Base-by-base conservation (phyloP, 53 echinoderm and acorn worm genomes). In the Hippasteria phrygiana region DNA sequence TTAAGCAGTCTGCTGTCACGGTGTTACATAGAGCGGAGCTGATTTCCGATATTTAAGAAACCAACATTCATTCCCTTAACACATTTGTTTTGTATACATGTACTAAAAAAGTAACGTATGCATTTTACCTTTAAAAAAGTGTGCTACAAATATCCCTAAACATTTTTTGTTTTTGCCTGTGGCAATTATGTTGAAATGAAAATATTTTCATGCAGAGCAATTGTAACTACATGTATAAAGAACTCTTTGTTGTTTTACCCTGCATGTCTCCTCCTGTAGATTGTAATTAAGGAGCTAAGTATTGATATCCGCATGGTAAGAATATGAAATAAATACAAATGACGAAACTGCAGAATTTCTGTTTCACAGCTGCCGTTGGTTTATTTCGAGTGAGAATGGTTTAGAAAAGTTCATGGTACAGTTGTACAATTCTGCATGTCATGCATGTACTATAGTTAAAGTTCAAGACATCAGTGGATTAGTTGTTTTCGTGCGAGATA, bases 261-360 rank as follows among this genome's bases (percentile, higher is more conserved):
- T 85, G 70, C 85, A 85, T 85, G 69, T 53, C 6, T 43, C 47
- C 16, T 71, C 71, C 70, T 71, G 71, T 37, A 71, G 85, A 85
- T 70, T 85, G 53, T 85, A 71, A 34, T 36, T 47, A 85, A 85
- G 69, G 51, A 85, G 71, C 50, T 40, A 35, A 85, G 48, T 67
- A 42, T 73, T 41, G 42, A 43, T 47, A 71, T 70, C 71, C 22
- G 85, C 85, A 85, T 71, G 85, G 71, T 85, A 81, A n/a, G n/a
- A n/a, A 66, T 12, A 45, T 66, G 48, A 67, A 85, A 51, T 48
- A 70, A 81, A 70, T 67, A 67, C 12, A 33, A 67, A 9, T 1
- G 37, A 67, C 34, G 14, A 59, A 11, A 9, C 18, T 59, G 69
- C 34, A 33, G 34, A n/a, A 59, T 7, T 24, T 59, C 26, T 59